Conservation (phyloP, 1,140 invertebrate species). For the Lasaia peninsularis region DNA sequence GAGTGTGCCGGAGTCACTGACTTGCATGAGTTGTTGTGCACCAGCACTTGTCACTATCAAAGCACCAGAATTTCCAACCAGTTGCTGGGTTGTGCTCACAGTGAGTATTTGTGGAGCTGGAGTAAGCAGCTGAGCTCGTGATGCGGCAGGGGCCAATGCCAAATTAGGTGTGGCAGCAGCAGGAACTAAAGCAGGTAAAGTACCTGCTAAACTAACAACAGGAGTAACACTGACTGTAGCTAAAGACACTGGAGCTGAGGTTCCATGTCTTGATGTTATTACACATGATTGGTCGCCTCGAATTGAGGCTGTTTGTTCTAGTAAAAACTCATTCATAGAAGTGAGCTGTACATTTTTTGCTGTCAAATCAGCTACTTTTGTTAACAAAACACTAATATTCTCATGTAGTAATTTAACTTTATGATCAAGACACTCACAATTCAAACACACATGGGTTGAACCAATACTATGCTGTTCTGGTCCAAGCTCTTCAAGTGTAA, state of each 20-base stretch:
- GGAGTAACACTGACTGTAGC: constrained; percentile 70
- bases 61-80: constrained; percentile 65
- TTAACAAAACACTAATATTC: constrained; percentile 65
- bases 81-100: constrained; percentile 67
- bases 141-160: constrained; percentile 59
- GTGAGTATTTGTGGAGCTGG: constrained; percentile 67
- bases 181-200: constrained; percentile 58
- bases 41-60: constrained; percentile 71
- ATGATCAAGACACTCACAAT: constrained; percentile 62
- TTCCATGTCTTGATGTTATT: constrained; percentile 65
- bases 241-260: constrained; percentile 65
- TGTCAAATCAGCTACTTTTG: constrained; percentile 63
- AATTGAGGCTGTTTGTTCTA: constrained; percentile 60
- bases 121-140: constrained; percentile 61
- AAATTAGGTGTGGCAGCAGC: constrained; percentile 58
- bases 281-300: constrained; percentile 63
- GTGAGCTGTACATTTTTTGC: constrained; percentile 68
- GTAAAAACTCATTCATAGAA: constrained; percentile 71
- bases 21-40: constrained; percentile 70
- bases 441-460: constrained; percentile 43
- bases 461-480: constrained; percentile 49
- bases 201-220: constrained; percentile 63
- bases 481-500: constrained; percentile 47
- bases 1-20: constrained; percentile 65
- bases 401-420: constrained; percentile 68